Conservation (phyloP, 2,888 invertebrate species). For the Stenchaetothrips biformis region DNA sequence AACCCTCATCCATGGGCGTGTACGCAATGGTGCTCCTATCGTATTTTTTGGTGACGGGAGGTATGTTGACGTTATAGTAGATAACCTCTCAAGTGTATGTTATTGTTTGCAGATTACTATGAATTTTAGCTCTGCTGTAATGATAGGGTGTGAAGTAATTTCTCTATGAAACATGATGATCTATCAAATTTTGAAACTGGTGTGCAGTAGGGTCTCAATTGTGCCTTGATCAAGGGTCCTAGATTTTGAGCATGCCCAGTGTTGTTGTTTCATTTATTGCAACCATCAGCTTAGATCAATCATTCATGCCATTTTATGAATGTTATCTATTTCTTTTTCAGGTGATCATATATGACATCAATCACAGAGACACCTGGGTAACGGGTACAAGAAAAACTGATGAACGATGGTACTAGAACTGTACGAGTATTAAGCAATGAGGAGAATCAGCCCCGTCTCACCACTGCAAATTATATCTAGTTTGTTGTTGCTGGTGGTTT, state of each 20-base stretch:
- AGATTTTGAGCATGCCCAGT: too few species aligned
- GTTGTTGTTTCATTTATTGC: too few species aligned
- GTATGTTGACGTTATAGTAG: slow-evolving; percentile 53
- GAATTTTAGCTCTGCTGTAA: not conserved
- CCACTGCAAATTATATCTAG: slow-evolving; percentile 50
- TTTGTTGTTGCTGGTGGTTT: too few species aligned
- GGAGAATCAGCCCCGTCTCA: slow-evolving; percentile 11
- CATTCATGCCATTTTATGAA: not conserved
- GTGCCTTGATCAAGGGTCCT: too few species aligned
- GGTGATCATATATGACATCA: slow-evolving; percentile 98
- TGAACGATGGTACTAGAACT: slow-evolving; percentile 91
- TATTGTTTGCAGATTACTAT: slow-evolving; percentile 26
- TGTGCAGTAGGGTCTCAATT: too few species aligned
- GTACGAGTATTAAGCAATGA: slow-evolving; percentile 58
- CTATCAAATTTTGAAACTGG: too few species aligned
- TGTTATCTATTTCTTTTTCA: slow-evolving; percentile 47
- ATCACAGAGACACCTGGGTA: slow-evolving; percentile 98
- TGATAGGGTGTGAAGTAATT: not conserved
- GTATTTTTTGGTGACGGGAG: slow-evolving; percentile 97
- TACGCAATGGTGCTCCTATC: slow-evolving; percentile 85
- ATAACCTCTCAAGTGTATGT: not conserved
- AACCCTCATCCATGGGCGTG: slow-evolving; percentile 91
- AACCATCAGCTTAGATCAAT: too few species aligned
- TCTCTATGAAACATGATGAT: too few species aligned
- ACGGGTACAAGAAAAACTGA: slow-evolving; percentile 96